Evolutionary conservation across 2,113 vertebrate genomes (phyloP), one percentile per base, ranked within the genome.

Genomic region (Azemiops feae): DNA sequence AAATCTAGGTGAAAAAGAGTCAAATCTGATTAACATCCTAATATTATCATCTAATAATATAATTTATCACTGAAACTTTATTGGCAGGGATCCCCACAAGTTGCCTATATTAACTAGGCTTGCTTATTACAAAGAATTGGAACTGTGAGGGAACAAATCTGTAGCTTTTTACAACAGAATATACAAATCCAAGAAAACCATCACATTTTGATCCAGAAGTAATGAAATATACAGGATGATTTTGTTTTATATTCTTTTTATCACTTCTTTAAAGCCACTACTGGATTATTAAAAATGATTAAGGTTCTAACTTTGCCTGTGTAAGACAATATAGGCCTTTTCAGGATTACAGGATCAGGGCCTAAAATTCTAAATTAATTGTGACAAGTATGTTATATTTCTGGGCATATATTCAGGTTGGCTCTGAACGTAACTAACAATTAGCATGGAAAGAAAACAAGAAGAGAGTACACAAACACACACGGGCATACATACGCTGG

Each of bases 371-470:
- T 74, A 43, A 50, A 47, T 87, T 20, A 50, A 92, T 87, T 30
- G 22, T 85, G 34, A 91, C 27, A 39, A 53, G 39, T 25, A 94
- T 57, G 93, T 81, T 92, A 57, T 92, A 27, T 91, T 81, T 88
- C 64, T 69, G 47, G 89, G 57, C 91, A 90, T 50, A 95, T 58
- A 95, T 96, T 97, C 97, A 97, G 14, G 96, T 93, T 89, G 97
- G 97, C 94, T 96, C 91, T 98, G 97, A 0, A 98, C 96, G 23
- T 98, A 93, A 1, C 96, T 93, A 85, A 97, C 93, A 0, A 96
- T 97, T 94, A 97, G 96, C 3, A 97, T 94, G 34, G 98, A 96
- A 96, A 97, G 97, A 94, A 98, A 98, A 96, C 97, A 98, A 60
- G 95, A 96, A 92, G 98, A 97, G 86, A 98, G 95, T 20, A 53